Evolutionary conservation across 1,140 invertebrate species (phyloP), one percentile per base, ranked within the genome.

Genomic region (Sipha flava): DNA sequence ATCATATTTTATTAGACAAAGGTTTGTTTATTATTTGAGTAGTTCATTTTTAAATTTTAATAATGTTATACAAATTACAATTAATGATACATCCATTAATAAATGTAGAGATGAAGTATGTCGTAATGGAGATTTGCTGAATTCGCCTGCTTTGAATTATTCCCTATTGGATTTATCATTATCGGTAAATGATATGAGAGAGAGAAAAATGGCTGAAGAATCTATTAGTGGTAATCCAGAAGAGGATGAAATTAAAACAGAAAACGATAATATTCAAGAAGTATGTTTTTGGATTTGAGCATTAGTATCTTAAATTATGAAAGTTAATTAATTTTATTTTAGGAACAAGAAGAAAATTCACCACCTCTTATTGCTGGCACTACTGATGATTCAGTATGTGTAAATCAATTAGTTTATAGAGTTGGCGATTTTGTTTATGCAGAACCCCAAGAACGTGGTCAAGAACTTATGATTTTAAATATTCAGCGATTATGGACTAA

Each of bases 371-470:
- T 34, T 77, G 82, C 82, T 18, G 84, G 84, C 3, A 80, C 80
- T 3, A 81, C 82, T 4, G 84, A 84, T 80, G 83, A 84, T 73
- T 83, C 84, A 2, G 80, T 84, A 18, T 83, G 81, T 57, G 83
- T 81, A 54, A 92, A 93, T 83, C 91, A 92, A 82, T 88, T 92
- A 85, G 88, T 90, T 1, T 95, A 93, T 83, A 86, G 89, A 83
- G 89, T 94, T 81, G 95, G 95, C 31, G 95, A 97, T 85, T 98
- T 96, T 88, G 94, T 96, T 1, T 98, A 97, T 85, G 88, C 96
- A 34, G 91, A 94, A 83, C 89, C 93, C 0, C 90, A 89, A 59
- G 92, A 95, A 81, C 89, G 91, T 81, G 91, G 90, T n/a, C 90
- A 91, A 86, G 92, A 94, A 26, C 91, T 91, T 4, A 92, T 94